Evolutionary conservation across 2,113 vertebrate genomes (phyloP).

Genomic region (Probosciger aterrimus): DNA sequence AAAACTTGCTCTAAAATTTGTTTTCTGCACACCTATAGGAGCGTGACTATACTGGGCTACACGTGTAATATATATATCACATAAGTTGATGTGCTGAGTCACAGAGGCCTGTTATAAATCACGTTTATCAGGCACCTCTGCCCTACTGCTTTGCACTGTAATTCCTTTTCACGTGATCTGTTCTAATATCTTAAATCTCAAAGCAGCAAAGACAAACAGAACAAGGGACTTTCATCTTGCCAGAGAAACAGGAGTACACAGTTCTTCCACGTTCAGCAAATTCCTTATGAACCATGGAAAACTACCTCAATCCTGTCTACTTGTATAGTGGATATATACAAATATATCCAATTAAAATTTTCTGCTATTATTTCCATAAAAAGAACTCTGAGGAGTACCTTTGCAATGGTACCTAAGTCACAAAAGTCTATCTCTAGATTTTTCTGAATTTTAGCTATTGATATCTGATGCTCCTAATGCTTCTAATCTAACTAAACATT

Average conservation of each 20-base stretch:
- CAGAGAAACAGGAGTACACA: background rate
- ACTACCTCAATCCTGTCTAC: background rate
- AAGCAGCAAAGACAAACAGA: background rate
- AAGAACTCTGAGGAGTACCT: background rate
- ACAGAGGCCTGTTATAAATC: background rate
- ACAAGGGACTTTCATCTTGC: background rate
- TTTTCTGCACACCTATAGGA: background rate
- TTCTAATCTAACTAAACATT: background rate
- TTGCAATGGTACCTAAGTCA: background rate
- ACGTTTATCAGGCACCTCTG: background rate
- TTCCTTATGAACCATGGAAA: background rate
- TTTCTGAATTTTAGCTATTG: background rate
- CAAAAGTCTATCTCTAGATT: background rate
- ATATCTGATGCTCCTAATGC: background rate
- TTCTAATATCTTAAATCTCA: background rate
- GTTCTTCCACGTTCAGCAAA: background rate
- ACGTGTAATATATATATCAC: background rate
- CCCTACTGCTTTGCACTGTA: background rate
- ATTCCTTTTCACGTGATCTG: background rate
- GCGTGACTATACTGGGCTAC: background rate
- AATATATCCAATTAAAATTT: background rate
- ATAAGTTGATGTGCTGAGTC: background rate
- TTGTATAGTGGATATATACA: background rate
- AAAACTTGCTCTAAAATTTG: background rate
- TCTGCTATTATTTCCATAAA: background rate